Percentiles rank a stretch among this genome's conserved stretches.
phyloP scores from a whole-genome alignment of 2,113 vertebrate genomes.

The Dipodomys spectabilis region DNA sequence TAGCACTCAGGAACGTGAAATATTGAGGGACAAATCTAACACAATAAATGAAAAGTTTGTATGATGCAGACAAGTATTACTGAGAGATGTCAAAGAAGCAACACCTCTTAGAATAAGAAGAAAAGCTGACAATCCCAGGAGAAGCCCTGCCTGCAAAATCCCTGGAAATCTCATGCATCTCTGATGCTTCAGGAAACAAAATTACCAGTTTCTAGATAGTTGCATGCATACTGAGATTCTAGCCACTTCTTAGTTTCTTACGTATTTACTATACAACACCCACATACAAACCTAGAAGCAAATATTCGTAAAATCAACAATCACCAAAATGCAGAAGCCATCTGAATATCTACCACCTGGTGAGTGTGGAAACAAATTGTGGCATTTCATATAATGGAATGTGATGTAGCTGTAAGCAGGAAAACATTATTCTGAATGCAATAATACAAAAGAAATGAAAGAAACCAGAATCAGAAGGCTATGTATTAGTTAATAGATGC shows the following conservation, averaged over 20 bases:
- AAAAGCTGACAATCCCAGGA: background rate
- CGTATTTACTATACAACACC: no score
- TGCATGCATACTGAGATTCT: background rate
- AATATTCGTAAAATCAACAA: background rate
- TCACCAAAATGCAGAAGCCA: background rate
- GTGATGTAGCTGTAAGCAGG: background rate
- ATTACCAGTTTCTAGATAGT: background rate
- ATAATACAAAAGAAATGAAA: background rate
- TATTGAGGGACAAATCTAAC: background rate
- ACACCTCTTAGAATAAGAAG: background rate
- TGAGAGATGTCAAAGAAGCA: background rate
- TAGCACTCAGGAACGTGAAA: background rate
- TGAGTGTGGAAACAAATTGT: background rate
- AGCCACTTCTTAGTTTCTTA: background rate
- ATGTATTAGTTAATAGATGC: background rate
- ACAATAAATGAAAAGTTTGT: background rate
- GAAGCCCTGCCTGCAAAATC: background rate
- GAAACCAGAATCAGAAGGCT: background rate
- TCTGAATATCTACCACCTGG: background rate
- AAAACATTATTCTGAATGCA: background rate
- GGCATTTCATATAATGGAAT: background rate
- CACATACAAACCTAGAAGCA: background rate
- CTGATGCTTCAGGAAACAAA: background rate
- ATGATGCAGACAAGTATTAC: background rate
- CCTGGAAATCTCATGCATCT: background rate